phyloP scores from a whole-genome alignment of 2,888 invertebrate species.

The Chrysopilus asiliformis region DNA sequence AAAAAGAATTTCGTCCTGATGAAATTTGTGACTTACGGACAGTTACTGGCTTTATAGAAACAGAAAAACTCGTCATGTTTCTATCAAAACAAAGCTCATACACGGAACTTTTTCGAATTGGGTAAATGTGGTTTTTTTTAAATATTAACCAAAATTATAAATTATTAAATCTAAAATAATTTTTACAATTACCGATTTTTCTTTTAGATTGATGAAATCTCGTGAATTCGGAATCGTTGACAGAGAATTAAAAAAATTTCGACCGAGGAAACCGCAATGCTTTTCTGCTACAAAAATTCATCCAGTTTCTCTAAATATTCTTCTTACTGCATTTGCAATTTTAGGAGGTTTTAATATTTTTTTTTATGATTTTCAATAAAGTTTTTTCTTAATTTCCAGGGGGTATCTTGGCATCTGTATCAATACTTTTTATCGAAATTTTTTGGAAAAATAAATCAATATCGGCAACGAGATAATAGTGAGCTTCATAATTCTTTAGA shows the following conservation, averaged over 20 bases:
- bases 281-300: no score
- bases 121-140: constrained; percentile 20
- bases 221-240: constrained; percentile 24
- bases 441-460: no score
- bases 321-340: no score
- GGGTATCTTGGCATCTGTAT: no score
- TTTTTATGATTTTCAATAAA: no score
- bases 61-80: constrained; percentile 26
- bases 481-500: no score
- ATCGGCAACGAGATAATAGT: no score
- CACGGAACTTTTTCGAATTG: constrained; percentile 28
- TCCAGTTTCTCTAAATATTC: no score
- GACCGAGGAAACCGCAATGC: no score
- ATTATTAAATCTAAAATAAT: background rate
- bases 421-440: no score
- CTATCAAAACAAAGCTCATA: constrained; percentile 35
- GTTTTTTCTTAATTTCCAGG: no score
- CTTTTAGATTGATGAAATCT: constrained; percentile 24
- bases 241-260: constrained; percentile 17
- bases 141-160: background rate
- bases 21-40: constrained; percentile 36
- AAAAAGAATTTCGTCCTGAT: constrained; percentile 33
- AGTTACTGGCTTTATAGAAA: constrained; percentile 26
- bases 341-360: no score
- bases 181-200: background rate